Percentiles rank a stretch among this genome's conserved stretches.
Evolutionary conservation across 2,888 invertebrate genomes (phyloP).

Genomic region (Chymomyza procnemis): DNA sequence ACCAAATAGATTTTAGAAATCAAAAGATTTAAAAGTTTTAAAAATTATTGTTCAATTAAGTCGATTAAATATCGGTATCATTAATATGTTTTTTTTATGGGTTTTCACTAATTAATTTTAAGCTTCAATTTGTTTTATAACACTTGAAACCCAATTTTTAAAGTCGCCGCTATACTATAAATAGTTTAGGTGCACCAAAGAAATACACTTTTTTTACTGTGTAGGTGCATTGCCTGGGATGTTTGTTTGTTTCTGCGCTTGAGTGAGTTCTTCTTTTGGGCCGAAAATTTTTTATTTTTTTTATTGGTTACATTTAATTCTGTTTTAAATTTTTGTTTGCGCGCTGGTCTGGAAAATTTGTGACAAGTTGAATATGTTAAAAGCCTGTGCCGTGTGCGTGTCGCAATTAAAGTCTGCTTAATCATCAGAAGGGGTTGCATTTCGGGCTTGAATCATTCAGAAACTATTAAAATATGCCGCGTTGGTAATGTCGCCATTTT

Average conservation of each 20-base stretch:
- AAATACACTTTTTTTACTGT: neutral
- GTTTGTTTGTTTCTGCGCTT: neutral
- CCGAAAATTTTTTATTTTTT: constrained; percentile 6
- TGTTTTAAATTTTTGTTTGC: constrained; percentile 30
- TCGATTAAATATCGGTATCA: too few species aligned
- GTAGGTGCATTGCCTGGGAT: neutral
- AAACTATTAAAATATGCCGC: constrained; percentile 31
- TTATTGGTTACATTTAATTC: constrained; percentile 45
- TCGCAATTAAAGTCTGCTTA: constrained; percentile 1
- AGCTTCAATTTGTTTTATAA: too few species aligned
- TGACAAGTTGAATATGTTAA: constrained; percentile 48
- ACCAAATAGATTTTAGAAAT: too few species aligned
- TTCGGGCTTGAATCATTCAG: constrained; percentile 30
- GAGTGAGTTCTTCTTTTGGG: neutral
- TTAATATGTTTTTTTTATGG: too few species aligned
- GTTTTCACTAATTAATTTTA: too few species aligned
- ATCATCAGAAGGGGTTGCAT: constrained; percentile 45
- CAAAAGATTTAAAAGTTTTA: too few species aligned
- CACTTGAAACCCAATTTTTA: too few species aligned
- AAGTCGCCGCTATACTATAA: too few species aligned
- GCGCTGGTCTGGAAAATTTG: constrained; percentile 67
- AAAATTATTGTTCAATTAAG: too few species aligned
- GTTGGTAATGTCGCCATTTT: constrained; percentile 49
- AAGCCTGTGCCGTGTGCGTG: neutral
- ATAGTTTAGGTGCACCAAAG: neutral